Base-by-base conservation (phyloP, 23 tunicate genomes). In the Ascidia mentula region DNA sequence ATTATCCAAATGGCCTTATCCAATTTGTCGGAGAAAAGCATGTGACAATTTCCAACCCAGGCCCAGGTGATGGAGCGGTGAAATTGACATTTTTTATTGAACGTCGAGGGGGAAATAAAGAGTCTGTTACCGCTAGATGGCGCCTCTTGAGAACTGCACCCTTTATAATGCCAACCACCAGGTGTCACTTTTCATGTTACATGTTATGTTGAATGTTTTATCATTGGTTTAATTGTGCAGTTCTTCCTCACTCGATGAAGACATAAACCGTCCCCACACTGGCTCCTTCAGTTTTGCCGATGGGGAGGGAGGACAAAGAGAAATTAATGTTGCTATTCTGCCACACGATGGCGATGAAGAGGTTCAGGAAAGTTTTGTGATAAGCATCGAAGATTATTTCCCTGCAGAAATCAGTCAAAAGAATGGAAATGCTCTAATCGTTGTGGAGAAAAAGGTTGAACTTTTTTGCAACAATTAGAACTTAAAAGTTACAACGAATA, bases 1-100 rank as follows among this genome's bases (percentile, higher is more conserved):
- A 91, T 74, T 91, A 82, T 71, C 97, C 97, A n/a, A 83, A 91
- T 39, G 97, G 97, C 42, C 76, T 81, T 4, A 0, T 91, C 17
- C 59, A 77, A 40, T 86, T 91, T 77, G 42, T 86, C 15, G 90
- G 81, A 7, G 79, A 85, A 1, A 78, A 40, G 40, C 37, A 61
- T 37, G 69, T 81, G 40, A 45, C 83, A 18, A 72, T 91, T 17
- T 38, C 72, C 28, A 91, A 86, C 45, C 97, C 87, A 1, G 2
- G 76, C 26, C 60, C 60, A 20, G 61, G 33, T 3, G 53, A 39
- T 0, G 86, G 72, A 6, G 73, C 72, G 22, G 32, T 75, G 6
- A 17, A 31, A 7, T 7, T 86, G 30, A 28, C 37, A 37, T 82
- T 91, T 60, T 60, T 30, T 26, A 31, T 91, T 32, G 90, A 91